Base-by-base conservation (phyloP, 2,888 invertebrate species). In the Lissocephala sabroskyi region DNA sequence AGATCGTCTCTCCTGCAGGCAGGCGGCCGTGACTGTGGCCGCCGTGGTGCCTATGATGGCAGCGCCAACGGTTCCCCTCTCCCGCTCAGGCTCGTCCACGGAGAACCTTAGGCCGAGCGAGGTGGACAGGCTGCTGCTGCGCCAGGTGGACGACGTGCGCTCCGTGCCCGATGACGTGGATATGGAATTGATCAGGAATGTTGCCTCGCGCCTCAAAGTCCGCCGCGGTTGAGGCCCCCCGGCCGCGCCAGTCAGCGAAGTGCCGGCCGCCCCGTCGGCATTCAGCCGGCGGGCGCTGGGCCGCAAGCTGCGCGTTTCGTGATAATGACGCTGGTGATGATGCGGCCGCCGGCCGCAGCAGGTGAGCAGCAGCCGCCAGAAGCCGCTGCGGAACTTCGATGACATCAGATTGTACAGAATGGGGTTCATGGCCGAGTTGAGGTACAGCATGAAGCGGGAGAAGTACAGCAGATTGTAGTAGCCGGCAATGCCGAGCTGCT, bases 391-490 rank as follows among this genome's bases (percentile, higher is more conserved):
- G 85, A 96, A 96, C 82, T 95, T 96, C 1, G 95, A 93, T 50
- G 95, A 95, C 91, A 96, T 94, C 46, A 96, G 88, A 82, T 95
- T 96, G 85, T 96, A 96, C 43, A 96, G 86, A 73, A 96, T 93
- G 9, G 96, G 96, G 86, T 96, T 96, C 46, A 95, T 90, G 9
- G 95, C 95, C 40, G 95, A 95, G 84, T 96, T 96, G 45, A 95
- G 88, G 85, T 95, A 95, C 62, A 94, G 86, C 92, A 96, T 93
- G 45, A 95, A 90, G 62, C 96, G 89, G 79, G 92, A 92, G 85
- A 95, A 92, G 84, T 93, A 94, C 56, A 96, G 86, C 53, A 95
- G 86, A 81, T 91, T 92, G 85, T 92, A 94, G 84, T 93, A 96
- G 45, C 89, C 89, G 63, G 95, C 93, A 78, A 93, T 86, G 52